These are phyloP conservation scores for Phalloptychus januarius DNA, from an alignment of 2,797 vertebrate genomes.

Conservation along the genomic window DNA sequence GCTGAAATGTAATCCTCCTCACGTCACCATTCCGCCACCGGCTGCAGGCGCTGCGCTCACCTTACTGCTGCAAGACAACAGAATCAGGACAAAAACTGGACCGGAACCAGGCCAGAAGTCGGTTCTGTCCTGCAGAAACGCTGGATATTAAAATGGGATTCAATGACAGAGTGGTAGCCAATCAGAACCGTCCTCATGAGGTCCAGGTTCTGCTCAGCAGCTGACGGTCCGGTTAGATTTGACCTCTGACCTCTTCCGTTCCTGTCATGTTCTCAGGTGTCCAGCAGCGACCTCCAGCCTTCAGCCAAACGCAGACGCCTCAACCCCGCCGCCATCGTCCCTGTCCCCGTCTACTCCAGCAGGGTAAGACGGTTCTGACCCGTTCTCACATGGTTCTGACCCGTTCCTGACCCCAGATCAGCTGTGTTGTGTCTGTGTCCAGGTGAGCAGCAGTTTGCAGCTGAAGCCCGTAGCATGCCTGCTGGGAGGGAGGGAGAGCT, in stretches of 20 bases:
- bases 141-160: no score
- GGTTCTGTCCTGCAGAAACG: no score
- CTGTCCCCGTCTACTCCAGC: conserved; percentile 79
- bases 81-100: no score
- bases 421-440: conserved; percentile 6
- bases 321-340: conserved; percentile 65
- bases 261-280: conserved; percentile 40
- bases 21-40: no score
- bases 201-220: no score
- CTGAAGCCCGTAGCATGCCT: conserved; percentile 45
- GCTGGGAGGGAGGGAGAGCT: conserved; percentile 15
- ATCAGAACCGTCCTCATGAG: not conserved
- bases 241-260: not conserved
- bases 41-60: no score
- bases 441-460: conserved; percentile 77
- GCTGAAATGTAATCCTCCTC: no score
- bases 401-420: no score
- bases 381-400: no score
- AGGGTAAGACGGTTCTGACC: conserved; percentile 67
- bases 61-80: no score
- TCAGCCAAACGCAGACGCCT: conserved; percentile 76
- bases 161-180: no score
- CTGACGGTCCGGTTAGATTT: not conserved
- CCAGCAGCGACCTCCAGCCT: conserved; percentile 31
- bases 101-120: no score